Evolutionary conservation across 2,797 vertebrate species (phyloP), one percentile per base, ranked within the genome.

Genomic region (Brotogeris chrysoptera): DNA sequence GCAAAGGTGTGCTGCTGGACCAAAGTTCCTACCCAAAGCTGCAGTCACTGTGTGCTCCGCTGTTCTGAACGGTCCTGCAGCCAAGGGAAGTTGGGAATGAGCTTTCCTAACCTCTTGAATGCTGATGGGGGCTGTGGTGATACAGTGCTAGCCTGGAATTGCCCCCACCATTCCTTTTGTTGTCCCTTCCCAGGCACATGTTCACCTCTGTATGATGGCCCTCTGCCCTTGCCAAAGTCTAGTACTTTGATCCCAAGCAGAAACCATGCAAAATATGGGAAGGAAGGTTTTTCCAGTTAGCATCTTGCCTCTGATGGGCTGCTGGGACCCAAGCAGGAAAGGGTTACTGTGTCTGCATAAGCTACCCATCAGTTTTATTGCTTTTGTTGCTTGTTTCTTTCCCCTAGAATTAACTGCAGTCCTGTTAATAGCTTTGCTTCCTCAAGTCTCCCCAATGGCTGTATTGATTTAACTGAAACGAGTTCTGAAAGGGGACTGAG

Each of bases 331-430:
- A 0, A 53, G 3, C 41, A 50, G 72, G 65, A 85, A 77, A n/a
- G 88, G 63, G 91, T 96, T 97, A 80, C 81, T 13, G 15, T 1
- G 20, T 61, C 89, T 95, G 91, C 88, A 88, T 95, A 70, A 88
- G 65, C 78, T 76, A 87, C 89, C 93, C 78, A 78, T 96, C 91
- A 82, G 65, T 41, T 97, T 94, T 96, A 97, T 94, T 92, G 90
- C 94, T 95, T 88, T 65, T 84, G 64, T 91, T 93, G 88, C 80
- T 92, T 94, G 69, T 96, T 95, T 86, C 84, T 95, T 83, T 90
- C 80, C 82, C 92, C 77, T 34, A 66, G 90, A 96, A 93, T 94
- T 95, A 95, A 84, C 93, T 53, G 66, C 28, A 16, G 86, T 92
- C 88, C 88, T 63, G 52, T 82, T 97, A 95, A 96, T 88, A 90